Conservation (phyloP, 2,113 vertebrate species). For the Cinclus cinclus region DNA sequence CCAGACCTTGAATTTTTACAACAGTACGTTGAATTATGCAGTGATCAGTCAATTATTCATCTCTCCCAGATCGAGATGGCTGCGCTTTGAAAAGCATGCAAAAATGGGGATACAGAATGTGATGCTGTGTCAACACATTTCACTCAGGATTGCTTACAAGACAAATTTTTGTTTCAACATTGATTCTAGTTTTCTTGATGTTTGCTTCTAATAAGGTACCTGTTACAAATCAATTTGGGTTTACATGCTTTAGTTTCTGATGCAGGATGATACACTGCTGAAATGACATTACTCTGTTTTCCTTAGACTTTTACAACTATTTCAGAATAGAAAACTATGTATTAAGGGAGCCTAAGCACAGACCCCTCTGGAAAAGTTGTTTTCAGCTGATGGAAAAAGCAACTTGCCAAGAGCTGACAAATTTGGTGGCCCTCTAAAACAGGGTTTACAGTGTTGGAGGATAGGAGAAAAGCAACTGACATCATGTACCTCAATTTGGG, state of each 20-base stretch:
- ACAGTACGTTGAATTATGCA: constrained; percentile 99
- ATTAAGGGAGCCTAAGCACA: constrained; percentile 18
- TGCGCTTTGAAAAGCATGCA: constrained; percentile 98
- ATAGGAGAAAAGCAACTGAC: neutral
- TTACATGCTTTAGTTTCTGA: constrained; percentile 79
- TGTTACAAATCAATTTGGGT: constrained; percentile 85
- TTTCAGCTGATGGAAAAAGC: constrained; percentile 15
- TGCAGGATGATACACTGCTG: constrained; percentile 68
- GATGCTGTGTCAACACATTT: constrained; percentile 99
- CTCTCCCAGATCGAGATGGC: constrained; percentile 88
- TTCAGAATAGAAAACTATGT: constrained; percentile 25
- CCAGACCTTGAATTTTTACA: constrained; percentile 99
- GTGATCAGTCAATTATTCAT: constrained; percentile 99
- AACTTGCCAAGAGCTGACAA: neutral
- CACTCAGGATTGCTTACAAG: constrained; percentile 97
- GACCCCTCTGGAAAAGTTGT: neutral
- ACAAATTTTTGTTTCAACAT: constrained; percentile 97
- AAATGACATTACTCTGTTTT: constrained; percentile 69
- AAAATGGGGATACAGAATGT: constrained; percentile 87
- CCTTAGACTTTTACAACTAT: constrained; percentile 49
- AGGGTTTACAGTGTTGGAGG: neutral
- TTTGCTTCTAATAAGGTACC: constrained; percentile 86
- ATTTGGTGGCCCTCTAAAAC: neutral
- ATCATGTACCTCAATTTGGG: neutral
- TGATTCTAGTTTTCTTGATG: constrained; percentile 87